Conservation (phyloP, 1,140 invertebrate species). For the Lethrus apterus region DNA sequence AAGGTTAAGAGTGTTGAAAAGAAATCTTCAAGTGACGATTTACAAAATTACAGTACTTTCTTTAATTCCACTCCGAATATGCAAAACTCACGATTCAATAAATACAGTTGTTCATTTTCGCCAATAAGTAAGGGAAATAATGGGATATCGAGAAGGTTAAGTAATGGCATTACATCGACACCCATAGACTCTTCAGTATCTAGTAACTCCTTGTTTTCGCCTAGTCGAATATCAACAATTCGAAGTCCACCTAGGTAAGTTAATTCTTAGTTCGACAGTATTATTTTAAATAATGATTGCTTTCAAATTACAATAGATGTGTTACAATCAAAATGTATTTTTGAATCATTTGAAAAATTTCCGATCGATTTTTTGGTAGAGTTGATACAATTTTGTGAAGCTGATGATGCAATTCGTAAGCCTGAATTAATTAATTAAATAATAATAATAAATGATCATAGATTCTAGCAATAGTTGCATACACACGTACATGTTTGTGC, state of each 20-base stretch:
- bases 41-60: conserved; percentile 1
- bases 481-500: too few relatives aligned
- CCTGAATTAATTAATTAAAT: too few relatives aligned
- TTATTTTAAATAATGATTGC: too few relatives aligned
- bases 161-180: conserved; percentile 11
- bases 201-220: conserved; percentile 1
- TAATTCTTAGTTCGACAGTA: too few relatives aligned
- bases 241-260: conserved; percentile 8
- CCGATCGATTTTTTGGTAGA: neutral
- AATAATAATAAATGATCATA: too few relatives aligned
- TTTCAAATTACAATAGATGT: too few relatives aligned
- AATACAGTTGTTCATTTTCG: neutral
- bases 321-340: too few relatives aligned
- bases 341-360: conserved; percentile 1
- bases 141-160: neutral
- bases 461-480: too few relatives aligned
- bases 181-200: neutral
- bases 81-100: conserved; percentile 5
- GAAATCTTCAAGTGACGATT: neutral
- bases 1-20: conserved; percentile 9
- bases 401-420: too few relatives aligned
- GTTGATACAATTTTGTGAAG: too few relatives aligned
- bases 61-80: conserved; percentile 9
- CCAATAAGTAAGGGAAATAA: neutral
- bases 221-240: conserved; percentile 2